A percentile compares a stretch with the other conserved stretches of the same genome.
These are phyloP conservation scores for Nomada hirtipes DNA, from an alignment of 2,888 invertebrate species.

Conservation along the genomic window DNA sequence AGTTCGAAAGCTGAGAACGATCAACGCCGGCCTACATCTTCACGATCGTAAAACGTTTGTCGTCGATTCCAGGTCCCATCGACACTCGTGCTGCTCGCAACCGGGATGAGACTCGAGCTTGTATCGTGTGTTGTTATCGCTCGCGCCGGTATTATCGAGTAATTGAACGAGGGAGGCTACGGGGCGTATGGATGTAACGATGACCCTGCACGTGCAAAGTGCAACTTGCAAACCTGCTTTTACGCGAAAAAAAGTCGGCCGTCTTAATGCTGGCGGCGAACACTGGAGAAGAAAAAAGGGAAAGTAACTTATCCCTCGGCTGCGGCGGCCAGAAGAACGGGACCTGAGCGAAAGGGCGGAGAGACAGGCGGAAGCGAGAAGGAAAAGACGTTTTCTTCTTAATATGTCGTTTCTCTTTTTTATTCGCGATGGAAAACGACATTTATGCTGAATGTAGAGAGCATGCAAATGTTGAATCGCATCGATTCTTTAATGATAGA, in stretches of 20 bases:
- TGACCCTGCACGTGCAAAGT: slow-evolving; percentile 64
- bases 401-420: no score
- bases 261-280: slow-evolving; percentile 36
- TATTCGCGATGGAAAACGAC: no score
- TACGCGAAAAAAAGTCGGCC: slow-evolving; percentile 44
- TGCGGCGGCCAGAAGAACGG: not conserved
- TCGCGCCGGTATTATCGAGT: slow-evolving; percentile 47
- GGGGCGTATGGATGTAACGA: slow-evolving; percentile 42
- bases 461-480: no score
- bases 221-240: slow-evolving; percentile 61
- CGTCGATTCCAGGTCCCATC: not conserved
- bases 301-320: slow-evolving; percentile 33
- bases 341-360: not conserved
- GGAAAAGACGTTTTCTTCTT: not conserved
- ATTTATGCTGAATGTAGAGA: no score
- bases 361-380: not conserved
- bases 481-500: no score
- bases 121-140: slow-evolving; percentile 44
- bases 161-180: slow-evolving; percentile 49
- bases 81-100: not conserved
- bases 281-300: slow-evolving; percentile 27
- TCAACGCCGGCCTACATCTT: slow-evolving; percentile 11
- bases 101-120: slow-evolving; percentile 1
- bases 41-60: not conserved
- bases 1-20: not conserved